phyloP scores from a whole-genome alignment of 2,113 vertebrate genomes.

The Hylia prasina region DNA sequence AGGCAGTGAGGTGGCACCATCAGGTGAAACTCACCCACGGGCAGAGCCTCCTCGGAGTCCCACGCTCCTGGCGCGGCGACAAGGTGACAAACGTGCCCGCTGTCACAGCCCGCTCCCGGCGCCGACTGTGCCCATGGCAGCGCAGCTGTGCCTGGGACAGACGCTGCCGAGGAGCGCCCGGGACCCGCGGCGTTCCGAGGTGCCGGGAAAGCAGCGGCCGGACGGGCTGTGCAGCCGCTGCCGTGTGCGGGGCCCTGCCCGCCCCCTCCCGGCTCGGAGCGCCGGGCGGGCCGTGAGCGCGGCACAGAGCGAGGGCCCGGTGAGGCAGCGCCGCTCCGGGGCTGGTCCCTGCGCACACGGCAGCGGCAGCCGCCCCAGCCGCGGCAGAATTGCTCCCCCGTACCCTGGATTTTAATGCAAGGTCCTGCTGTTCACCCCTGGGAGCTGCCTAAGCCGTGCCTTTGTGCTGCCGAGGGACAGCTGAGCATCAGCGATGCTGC shows the following conservation, averaged over 20 bases:
- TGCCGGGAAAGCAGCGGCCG: not conserved
- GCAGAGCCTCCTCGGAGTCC: not conserved
- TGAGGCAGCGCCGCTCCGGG: not conserved
- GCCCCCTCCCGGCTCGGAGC: too few species aligned
- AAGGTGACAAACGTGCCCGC: not conserved
- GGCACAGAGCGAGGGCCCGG: not conserved
- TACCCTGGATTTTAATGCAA: rapidly evolving
- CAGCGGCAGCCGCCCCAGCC: not conserved
- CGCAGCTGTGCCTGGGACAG: not conserved
- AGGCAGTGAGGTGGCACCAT: constrained; percentile 1
- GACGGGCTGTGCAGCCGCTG: not conserved
- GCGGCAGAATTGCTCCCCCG: not conserved
- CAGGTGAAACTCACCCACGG: constrained; percentile 21
- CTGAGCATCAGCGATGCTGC: not conserved
- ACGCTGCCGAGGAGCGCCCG: not conserved
- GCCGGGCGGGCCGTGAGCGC: not conserved
- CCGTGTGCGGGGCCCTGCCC: not conserved
- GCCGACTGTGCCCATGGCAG: not conserved
- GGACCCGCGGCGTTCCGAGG: too few species aligned
- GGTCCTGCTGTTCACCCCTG: not conserved
- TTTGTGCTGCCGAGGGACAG: not conserved
- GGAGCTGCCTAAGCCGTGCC: not conserved
- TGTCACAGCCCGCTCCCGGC: not conserved
- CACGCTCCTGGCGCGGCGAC: not conserved
- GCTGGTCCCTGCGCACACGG: not conserved